phyloP scores from a whole-genome alignment of 30 jellyfish, hydroid and myxozoan species.

The Phacellophora camtschatica region DNA sequence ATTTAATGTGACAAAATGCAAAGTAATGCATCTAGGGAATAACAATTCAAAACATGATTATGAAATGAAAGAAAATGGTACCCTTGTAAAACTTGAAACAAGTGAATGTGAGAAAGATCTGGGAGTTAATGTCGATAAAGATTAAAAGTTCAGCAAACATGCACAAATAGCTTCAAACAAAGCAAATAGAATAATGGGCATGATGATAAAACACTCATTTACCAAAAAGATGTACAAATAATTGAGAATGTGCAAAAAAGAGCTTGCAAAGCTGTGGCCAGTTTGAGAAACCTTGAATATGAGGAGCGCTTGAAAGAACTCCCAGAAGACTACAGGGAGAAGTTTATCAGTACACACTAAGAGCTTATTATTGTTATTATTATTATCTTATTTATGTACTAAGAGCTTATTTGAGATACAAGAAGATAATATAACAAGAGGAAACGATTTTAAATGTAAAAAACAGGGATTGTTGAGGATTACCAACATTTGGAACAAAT shows the following conservation, averaged over 20 bases:
- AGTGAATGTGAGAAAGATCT: constrained; percentile 54
- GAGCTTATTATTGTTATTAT: constrained; percentile 10
- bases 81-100: constrained; percentile 40
- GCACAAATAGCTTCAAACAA: constrained; percentile 6
- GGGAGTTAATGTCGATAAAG: constrained; percentile 38
- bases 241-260: constrained; percentile 5
- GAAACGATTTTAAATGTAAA: constrained; percentile 41
- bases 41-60: not conserved
- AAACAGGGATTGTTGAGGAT: constrained; percentile 37
- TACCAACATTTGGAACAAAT: constrained; percentile 45
- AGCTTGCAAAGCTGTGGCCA: constrained; percentile 25
- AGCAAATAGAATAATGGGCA: constrained; percentile 39
- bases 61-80: constrained; percentile 8
- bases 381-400: no score
- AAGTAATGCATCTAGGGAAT: constrained; percentile 25
- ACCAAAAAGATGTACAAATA: constrained; percentile 9
- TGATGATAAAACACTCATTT: constrained; percentile 6
- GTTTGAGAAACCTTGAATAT: not conserved
- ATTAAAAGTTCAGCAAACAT: constrained; percentile 35
- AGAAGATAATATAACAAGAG: constrained; percentile 45
- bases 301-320: constrained; percentile 12
- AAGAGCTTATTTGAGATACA: constrained; percentile 41
- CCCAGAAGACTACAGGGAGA: constrained; percentile 40
- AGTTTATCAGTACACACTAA: constrained; percentile 36
- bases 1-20: constrained; percentile 24